Percentiles rank a stretch among this genome's conserved stretches.
Conservation (phyloP, 2,888 invertebrate species). For the Apodemia mormo region DNA sequence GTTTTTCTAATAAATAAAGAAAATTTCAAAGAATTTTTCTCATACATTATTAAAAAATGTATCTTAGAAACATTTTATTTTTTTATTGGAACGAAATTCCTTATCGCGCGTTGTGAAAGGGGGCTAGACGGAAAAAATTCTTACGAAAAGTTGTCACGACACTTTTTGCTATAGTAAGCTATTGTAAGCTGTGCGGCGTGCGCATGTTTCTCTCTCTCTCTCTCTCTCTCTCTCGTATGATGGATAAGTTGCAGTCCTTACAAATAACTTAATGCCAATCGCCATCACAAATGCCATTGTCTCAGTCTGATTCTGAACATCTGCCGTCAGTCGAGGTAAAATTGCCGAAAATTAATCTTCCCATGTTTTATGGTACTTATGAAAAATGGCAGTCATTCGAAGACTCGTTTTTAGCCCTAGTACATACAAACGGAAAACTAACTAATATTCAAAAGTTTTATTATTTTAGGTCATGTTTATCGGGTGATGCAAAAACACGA, state of each 20-base stretch:
- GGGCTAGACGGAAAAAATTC: no score
- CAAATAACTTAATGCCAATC: not conserved
- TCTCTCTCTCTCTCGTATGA: no score
- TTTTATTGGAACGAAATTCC: no score
- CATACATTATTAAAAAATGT: no score
- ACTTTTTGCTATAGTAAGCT: no score
- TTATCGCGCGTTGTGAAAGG: no score
- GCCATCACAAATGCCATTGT: not conserved
- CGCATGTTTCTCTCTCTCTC: no score
- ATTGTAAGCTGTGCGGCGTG: no score
- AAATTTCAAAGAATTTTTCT: no score
- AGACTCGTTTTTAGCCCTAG: not conserved
- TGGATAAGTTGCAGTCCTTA: not conserved
- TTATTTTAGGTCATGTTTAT: conserved; percentile 34
- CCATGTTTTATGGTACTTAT: conserved; percentile 1
- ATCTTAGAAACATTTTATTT: no score
- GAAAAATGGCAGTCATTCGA: not conserved
- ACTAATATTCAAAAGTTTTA: conserved; percentile 35
- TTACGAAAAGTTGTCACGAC: no score
- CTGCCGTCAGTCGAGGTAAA: not conserved
- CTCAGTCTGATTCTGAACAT: not conserved
- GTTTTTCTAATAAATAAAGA: no score
- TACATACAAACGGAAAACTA: conserved; percentile 18
- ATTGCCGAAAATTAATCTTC: not conserved
- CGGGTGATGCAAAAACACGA: conserved; percentile 34